Base-by-base conservation (phyloP, 2,113 vertebrate genomes). In the chimpanzee (Pan troglodytes) region DNA sequence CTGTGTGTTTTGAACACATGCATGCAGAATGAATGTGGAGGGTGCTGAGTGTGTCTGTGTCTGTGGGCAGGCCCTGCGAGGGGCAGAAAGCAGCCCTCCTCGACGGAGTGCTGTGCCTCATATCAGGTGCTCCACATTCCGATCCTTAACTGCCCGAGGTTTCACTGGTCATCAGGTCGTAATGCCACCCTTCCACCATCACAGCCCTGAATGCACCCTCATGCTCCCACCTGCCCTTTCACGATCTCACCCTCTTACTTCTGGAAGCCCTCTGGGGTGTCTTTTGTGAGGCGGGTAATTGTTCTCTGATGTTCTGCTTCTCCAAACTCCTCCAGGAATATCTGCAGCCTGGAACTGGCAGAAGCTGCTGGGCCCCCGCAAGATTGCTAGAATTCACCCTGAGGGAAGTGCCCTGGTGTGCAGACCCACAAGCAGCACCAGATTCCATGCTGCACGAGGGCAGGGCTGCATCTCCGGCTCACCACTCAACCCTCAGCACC, bases 301-400 rank as follows among this genome's bases (percentile, higher is more conserved):
- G 22, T 76, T 70, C 64, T 64, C 32, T 40, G 52, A 55, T 43
- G 11, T 70, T 55, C 55, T 48, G 18, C 20, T 35, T 32, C 64
- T 57, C 72, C 32, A 48, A 35, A 59, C 45, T 57, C 70, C 22
- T 91, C 38, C 18, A 3, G 16, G 52, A 23, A 3, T 8, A n/a
- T 48, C 80, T 88, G 70, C 4, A 59, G 27, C 30, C n/a, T 40
- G 13, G 48, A 78, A 11, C 20, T 52, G 35, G 27, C 6, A 0
- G 0, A 0, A n/a, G 45, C 1, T 13, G 7, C 9, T 27, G 35
- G 20, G 22, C 3, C 43, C 20, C 59, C n/a, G 20, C 59, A 35
- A 40, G 57, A 38, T 17, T 52, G 35, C 14, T 78, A 45, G 61
- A 75, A 73, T 40, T 81, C 1, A 2, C 8, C 52, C 45, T 4